Conservation (phyloP, 2,113 vertebrate species). For the Leuciscus idus region DNA sequence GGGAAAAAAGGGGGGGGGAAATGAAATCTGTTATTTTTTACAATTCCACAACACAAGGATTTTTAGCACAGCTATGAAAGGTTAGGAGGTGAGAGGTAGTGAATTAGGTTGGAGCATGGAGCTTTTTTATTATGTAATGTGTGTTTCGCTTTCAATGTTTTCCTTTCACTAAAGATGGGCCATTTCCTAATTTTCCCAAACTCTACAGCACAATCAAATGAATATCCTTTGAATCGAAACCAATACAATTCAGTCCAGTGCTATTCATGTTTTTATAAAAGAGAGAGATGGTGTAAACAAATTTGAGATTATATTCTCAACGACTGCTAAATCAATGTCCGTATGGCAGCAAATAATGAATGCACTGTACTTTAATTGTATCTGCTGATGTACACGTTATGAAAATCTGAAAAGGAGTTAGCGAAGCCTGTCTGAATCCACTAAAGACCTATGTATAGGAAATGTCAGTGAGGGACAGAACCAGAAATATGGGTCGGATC, state of each 20-base stretch:
- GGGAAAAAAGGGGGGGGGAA: too few species aligned
- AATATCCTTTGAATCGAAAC: not conserved
- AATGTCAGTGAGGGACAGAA: not conserved
- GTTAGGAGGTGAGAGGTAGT: not conserved
- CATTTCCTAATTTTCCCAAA: constrained; percentile 12
- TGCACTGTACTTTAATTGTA: not conserved
- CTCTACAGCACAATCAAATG: not conserved
- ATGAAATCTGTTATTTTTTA: too few species aligned
- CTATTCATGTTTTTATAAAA: not conserved
- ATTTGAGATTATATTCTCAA: not conserved
- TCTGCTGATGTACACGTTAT: not conserved
- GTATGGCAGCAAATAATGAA: not conserved
- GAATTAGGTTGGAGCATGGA: not conserved
- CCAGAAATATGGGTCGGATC: constrained; percentile 9
- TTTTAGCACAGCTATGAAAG: not conserved
- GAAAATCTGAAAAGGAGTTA: not conserved
- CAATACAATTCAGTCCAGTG: not conserved
- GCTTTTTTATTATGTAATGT: constrained; percentile 8
- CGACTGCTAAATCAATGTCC: not conserved
- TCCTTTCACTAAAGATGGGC: not conserved
- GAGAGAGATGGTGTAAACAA: constrained; percentile 4
- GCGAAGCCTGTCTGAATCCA: not conserved
- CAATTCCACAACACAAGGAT: not conserved
- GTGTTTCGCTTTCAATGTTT: not conserved
- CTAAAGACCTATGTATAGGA: not conserved